Conservation (phyloP, 2,888 invertebrate genomes). For the Pandemis heparana region DNA sequence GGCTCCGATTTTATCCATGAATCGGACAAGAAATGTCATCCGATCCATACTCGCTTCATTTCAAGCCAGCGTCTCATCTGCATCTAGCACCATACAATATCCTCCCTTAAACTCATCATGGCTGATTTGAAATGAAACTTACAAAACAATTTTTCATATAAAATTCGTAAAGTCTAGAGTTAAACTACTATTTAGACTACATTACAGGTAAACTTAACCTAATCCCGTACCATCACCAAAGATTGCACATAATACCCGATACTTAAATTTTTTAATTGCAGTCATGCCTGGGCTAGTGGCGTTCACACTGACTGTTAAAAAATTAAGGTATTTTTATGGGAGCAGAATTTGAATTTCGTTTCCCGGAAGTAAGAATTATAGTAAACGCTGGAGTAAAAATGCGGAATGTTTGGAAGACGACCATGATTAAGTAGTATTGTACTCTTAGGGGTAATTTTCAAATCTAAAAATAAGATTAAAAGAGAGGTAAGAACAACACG, state of each 20-base stretch:
- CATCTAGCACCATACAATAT: slow-evolving; percentile 73
- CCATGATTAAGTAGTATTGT: slow-evolving; percentile 49
- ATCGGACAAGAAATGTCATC: slow-evolving; percentile 83
- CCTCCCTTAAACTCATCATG: slow-evolving; percentile 54
- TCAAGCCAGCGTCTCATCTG: slow-evolving; percentile 72
- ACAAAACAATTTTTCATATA: slow-evolving; percentile 59
- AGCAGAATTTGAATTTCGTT: slow-evolving; percentile 66
- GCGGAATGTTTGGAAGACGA: slow-evolving; percentile 79
- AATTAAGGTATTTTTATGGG: slow-evolving; percentile 79
- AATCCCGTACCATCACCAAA: slow-evolving; percentile 89
- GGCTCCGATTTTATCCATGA: slow-evolving; percentile 65
- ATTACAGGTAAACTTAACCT: slow-evolving; percentile 69
- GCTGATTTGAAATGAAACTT: slow-evolving; percentile 83
- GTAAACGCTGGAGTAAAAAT: slow-evolving; percentile 54
- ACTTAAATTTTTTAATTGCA: slow-evolving; percentile 86
- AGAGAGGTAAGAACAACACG: slow-evolving; percentile 34
- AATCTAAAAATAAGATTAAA: slow-evolving; percentile 11
- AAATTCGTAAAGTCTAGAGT: slow-evolving; percentile 60
- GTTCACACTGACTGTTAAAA: slow-evolving; percentile 79
- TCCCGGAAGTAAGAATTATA: slow-evolving; percentile 62
- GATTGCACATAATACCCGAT: slow-evolving; percentile 95
- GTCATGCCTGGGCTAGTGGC: slow-evolving; percentile 79
- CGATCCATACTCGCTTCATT: slow-evolving; percentile 79
- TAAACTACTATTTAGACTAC: slow-evolving; percentile 61
- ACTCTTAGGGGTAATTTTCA: slow-evolving; percentile 30